Evolutionary conservation across 2,888 invertebrate genomes (phyloP), one percentile per base, ranked within the genome.

Genomic region (Caenorhabditis drosophilae): DNA sequence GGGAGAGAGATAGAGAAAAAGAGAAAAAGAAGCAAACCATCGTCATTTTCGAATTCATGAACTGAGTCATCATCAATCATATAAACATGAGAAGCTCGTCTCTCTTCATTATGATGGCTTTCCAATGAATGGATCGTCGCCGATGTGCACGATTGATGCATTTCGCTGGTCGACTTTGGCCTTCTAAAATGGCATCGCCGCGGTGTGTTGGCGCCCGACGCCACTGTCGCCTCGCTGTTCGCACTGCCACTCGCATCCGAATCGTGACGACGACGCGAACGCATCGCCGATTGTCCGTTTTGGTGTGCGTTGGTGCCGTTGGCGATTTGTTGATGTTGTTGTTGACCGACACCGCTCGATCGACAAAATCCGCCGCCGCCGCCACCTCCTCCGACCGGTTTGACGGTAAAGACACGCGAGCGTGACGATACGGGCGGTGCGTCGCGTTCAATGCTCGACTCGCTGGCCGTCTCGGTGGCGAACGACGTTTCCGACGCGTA

Each of bases 11-110:
- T n/a, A n/a, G n/a, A n/a, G n/a, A n/a, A n/a, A n/a, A n/a, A n/a
- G n/a, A n/a, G n/a, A n/a, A n/a, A n/a, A 2, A 7, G 15, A 49
- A 36, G 4, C 54, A 25, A 64, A 76, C 53, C 52, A 76, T 78
- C 79, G 57, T 73, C 73, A 54, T 81, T 81, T 52, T 82, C 81
- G 48, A 81, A 81, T 56, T 81, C 81, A 57, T 81, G 81, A 12
- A 76, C 72, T n/a, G 70, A 70, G 56, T 81, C 81, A 46, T 80
- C 81, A 49, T 81, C 81, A 53, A 81, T 72, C 71, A 82, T 75
- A 64, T 81, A 81, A 41, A 80, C 77, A 54, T 81, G 78, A 15
- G 71, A 71, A 1, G 75, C 73, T 31, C 81, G 51, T 25, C 80
- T 38, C 31, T 67, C 69, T 4, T 60, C 59, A 26, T 61, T 52